Evolutionary conservation across 2,113 vertebrate genomes (phyloP).

Genomic region (Gavialis gangeticus): DNA sequence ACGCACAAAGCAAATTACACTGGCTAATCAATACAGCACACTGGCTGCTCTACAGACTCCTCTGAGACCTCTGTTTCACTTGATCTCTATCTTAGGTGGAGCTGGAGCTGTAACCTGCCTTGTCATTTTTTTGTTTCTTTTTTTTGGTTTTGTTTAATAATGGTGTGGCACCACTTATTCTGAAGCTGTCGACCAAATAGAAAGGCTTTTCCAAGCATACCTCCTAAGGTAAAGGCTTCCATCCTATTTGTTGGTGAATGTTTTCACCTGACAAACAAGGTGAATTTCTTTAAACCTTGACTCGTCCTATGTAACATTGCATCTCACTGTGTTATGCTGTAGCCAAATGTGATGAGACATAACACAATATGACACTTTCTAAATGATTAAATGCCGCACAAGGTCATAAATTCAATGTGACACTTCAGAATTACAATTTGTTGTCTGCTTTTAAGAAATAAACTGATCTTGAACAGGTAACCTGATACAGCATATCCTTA

Average conservation of each 20-base stretch:
- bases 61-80: not conserved
- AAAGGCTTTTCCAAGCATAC: not conserved
- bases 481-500: not conserved
- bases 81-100: not conserved
- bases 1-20: accelerated
- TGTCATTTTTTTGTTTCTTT: not conserved
- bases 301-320: not conserved
- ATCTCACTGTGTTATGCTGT: accelerated
- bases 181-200: not conserved
- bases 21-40: not conserved
- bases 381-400: not conserved
- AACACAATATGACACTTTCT: not conserved
- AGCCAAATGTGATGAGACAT: not conserved
- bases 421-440: not conserved
- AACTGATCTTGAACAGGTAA: accelerated
- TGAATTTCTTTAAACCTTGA: not conserved
- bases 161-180: not conserved
- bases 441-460: not conserved
- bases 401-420: not conserved
- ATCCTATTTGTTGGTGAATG: not conserved
- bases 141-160: not conserved
- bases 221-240: not conserved
- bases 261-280: not conserved
- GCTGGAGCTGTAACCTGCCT: too few relatives aligned
- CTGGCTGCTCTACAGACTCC: not conserved